Conservation (phyloP, 2,797 vertebrate genomes). For the Cryptoblepharus egeriae region DNA sequence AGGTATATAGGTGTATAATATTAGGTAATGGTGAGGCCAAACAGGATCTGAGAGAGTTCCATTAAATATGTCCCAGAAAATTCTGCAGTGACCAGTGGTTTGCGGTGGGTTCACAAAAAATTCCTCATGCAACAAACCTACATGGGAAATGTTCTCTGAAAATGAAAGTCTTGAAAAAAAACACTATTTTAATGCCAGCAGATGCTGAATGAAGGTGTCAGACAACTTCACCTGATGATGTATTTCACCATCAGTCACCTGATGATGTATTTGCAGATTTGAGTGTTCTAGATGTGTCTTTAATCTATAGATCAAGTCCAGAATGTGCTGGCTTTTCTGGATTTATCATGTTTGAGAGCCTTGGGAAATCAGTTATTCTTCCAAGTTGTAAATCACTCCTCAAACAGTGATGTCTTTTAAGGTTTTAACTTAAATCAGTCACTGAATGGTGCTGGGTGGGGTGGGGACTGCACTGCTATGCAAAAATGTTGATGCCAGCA, state of each 20-base stretch:
- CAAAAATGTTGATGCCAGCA: background rate
- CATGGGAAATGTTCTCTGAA: background rate
- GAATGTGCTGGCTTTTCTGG: background rate
- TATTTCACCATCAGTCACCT: background rate
- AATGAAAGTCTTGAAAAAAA: background rate
- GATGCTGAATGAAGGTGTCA: background rate
- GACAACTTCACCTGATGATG: no score
- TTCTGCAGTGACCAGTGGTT: background rate
- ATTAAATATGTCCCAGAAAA: background rate
- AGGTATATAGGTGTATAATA: no score
- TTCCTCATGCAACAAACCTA: background rate
- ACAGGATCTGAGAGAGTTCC: no score
- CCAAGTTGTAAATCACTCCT: constrained; percentile 12
- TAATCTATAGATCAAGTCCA: constrained; percentile 5
- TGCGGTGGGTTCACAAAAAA: background rate
- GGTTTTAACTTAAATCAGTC: constrained; percentile 5
- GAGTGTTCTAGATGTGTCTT: background rate
- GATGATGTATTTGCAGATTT: background rate
- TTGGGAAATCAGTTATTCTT: background rate
- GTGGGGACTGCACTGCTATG: background rate
- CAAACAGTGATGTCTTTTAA: constrained; percentile 5
- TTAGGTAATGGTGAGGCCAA: no score
- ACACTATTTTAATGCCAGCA: background rate
- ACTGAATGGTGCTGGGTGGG: background rate
- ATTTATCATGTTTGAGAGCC: constrained; percentile 14